Percentiles rank a stretch among this genome's conserved stretches.
These are phyloP conservation scores for Muscicapa comitata DNA, from an alignment of 2,797 vertebrate genomes.

Conservation along the genomic window DNA sequence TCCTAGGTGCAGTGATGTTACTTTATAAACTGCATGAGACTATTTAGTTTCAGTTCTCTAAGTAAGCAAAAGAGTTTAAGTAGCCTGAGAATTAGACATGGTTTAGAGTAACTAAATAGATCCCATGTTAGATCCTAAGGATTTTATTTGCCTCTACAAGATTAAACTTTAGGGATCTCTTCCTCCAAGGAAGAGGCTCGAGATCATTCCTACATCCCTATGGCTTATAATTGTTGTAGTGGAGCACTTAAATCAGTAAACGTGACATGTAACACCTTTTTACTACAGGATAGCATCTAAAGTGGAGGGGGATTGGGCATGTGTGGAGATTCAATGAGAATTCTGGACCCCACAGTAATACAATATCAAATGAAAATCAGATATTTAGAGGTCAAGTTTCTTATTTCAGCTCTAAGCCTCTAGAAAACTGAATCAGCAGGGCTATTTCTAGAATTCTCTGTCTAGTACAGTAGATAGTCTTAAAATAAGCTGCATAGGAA, in stretches of 20 bases:
- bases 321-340: not conserved
- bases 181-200: not conserved
- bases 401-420: not conserved
- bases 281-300: not conserved
- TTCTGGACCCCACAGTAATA: not conserved
- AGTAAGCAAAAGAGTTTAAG: not conserved
- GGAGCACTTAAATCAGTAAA: not conserved
- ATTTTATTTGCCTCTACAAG: not conserved
- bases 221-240: not conserved
- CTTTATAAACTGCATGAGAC: not conserved
- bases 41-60: not conserved
- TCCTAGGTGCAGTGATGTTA: not conserved
- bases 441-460: not conserved
- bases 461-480: not conserved
- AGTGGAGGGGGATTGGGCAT: not conserved
- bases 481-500: not conserved
- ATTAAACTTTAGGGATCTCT: not conserved
- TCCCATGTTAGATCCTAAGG: not conserved
- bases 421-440: not conserved
- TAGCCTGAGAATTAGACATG: not conserved
- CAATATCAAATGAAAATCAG: not conserved
- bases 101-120: not conserved
- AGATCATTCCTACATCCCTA: not conserved
- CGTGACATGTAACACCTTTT: not conserved
- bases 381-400: not conserved